phyloP scores from a whole-genome alignment of 2,888 invertebrate genomes.

The Euclidia mi region DNA sequence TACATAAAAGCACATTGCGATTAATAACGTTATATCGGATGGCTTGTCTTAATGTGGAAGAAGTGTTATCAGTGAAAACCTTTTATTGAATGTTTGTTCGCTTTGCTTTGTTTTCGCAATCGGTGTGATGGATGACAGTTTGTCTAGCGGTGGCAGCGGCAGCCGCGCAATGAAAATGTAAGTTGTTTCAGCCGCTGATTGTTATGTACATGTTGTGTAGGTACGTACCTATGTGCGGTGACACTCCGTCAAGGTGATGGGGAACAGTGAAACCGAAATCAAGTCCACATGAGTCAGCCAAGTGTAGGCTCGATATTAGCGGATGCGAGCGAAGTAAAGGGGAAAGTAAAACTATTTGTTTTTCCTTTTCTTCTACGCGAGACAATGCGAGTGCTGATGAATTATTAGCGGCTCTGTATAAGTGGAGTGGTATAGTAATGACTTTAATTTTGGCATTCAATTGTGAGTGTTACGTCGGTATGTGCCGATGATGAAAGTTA shows the following conservation, averaged over 20 bases:
- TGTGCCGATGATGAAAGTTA: constrained; percentile 80
- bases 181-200: constrained; percentile 56
- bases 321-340: constrained; percentile 82
- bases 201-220: constrained; percentile 28
- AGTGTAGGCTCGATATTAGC: constrained; percentile 84
- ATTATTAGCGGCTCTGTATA: constrained; percentile 54
- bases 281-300: constrained; percentile 83
- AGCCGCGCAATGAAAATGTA: constrained; percentile 56
- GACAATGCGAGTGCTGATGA: constrained; percentile 70
- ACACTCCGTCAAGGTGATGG: constrained; percentile 73
- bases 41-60: constrained; percentile 26
- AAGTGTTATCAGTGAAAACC: constrained; percentile 35
- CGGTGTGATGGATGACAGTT: constrained; percentile 61
- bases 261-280: constrained; percentile 84
- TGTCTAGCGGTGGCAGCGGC: constrained; percentile 30
- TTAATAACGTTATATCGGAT: constrained; percentile 18
- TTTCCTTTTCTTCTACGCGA: constrained; percentile 76
- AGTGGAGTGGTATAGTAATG: constrained; percentile 64
- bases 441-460: constrained; percentile 72
- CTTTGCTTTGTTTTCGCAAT: constrained; percentile 41
- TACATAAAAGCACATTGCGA: constrained; percentile 19
- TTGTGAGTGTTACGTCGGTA: constrained; percentile 72
- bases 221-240: constrained; percentile 18
- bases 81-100: constrained; percentile 31
- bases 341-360: constrained; percentile 88